Conservation (phyloP, 92 coral and sea anemone genomes). For the Phenganax subtilis region DNA sequence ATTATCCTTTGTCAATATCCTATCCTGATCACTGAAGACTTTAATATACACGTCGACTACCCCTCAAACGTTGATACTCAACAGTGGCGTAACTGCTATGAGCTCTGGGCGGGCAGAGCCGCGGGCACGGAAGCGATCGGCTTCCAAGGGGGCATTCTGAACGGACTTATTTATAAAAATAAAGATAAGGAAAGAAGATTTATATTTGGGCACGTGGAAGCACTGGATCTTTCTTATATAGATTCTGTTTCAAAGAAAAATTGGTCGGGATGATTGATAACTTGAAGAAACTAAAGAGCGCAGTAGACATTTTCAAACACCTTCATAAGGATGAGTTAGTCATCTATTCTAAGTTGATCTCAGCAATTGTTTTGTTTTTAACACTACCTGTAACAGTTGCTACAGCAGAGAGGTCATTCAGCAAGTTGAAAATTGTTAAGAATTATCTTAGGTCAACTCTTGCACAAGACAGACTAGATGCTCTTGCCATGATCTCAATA, state of each 20-base stretch:
- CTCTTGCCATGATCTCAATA: conserved; percentile 7
- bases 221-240: neutral
- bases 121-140: too few relatives aligned
- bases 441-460: neutral
- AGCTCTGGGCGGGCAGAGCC: too few relatives aligned
- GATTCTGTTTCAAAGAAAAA: conserved; percentile 11
- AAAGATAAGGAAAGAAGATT: too few relatives aligned
- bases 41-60: too few relatives aligned
- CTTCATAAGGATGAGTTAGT: neutral
- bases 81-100: too few relatives aligned
- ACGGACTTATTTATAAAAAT: too few relatives aligned
- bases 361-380: conserved; percentile 12
- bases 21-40: too few relatives aligned
- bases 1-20: too few relatives aligned
- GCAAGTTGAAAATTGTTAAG: conserved; percentile 4
- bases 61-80: too few relatives aligned
- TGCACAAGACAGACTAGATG: conserved; percentile 4
- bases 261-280: conserved; percentile 10
- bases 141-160: too few relatives aligned
- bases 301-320: conserved; percentile 17
- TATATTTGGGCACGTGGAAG: too few relatives aligned
- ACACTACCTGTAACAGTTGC: conserved; percentile 20
- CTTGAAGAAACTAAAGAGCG: neutral
- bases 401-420: conserved; percentile 15
- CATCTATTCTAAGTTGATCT: conserved; percentile 17